Conservation (phyloP, 37 sponge, comb jelly and placozoan genomes). For the Cliona cf. orientalis region DNA sequence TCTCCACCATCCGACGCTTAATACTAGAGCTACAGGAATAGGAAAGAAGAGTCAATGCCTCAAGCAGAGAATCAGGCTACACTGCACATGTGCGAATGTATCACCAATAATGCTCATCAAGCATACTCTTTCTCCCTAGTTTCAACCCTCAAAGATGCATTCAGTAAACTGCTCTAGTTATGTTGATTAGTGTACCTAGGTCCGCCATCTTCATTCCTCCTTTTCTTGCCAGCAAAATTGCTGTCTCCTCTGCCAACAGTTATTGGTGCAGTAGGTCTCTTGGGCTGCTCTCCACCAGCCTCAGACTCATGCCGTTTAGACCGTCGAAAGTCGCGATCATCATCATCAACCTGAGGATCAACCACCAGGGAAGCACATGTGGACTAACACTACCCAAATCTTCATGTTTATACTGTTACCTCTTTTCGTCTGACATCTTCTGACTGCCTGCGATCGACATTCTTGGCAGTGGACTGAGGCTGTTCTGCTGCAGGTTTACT, state of each 20-base stretch:
- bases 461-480: not conserved
- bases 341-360: slow-evolving; percentile 75
- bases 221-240: too few relatives aligned
- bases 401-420: slow-evolving; percentile 23
- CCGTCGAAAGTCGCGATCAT: slow-evolving; percentile 88
- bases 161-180: too few relatives aligned
- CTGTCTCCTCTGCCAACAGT: not conserved
- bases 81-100: too few relatives aligned
- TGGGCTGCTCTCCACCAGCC: not conserved
- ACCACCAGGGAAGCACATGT: not conserved
- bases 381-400: not conserved
- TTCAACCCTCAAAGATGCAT: too few relatives aligned
- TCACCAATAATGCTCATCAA: too few relatives aligned
- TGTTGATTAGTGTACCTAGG: too few relatives aligned
- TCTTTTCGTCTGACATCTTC: slow-evolving; percentile 66
- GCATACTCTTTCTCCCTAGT: too few relatives aligned
- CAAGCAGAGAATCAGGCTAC: too few relatives aligned
- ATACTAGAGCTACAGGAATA: too few relatives aligned
- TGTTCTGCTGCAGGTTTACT: not conserved
- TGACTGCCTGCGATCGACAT: slow-evolving; percentile 21
- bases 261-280: slow-evolving; percentile 6
- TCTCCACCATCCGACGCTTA: slow-evolving; percentile 15
- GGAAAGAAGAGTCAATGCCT: too few relatives aligned
- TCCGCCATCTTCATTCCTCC: too few relatives aligned
- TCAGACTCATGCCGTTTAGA: slow-evolving; percentile 37